Base-by-base conservation (phyloP, 2,888 invertebrate genomes). In the Mesoligia furuncula region DNA sequence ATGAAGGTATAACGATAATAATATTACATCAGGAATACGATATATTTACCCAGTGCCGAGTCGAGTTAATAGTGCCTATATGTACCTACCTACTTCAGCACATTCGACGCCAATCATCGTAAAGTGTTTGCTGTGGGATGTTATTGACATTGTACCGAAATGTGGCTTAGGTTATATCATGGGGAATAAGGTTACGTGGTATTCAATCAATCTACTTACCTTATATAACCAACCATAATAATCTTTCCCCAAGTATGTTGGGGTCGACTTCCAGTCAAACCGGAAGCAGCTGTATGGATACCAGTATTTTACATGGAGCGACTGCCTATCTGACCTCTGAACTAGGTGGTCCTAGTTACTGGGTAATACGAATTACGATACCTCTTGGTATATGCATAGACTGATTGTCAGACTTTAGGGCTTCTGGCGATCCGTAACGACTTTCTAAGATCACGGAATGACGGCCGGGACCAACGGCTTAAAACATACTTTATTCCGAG, bases 1-100 rank as follows among this genome's bases (percentile, higher is more conserved):
- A 79, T 76, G 73, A n/a, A 39, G 3, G 48, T 61, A 64, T 81
- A 31, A n/a, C 48, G 54, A n/a, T 39, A 78, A 85, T 66, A 78
- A 70, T 78, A 81, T 85, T 70, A 73, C 66, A 59, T 73, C 24
- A 78, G 84, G 1, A 76, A 86, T 24, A 62, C 48, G 84, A 84
- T 86, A 86, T 76, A 66, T 84, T 84, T 75, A 62, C 73, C 9
- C 15, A 27, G 13, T 6, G 59, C 24, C 39, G 39, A 70, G 57
- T 42, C 45, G 45, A 42, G 57, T 48, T 69, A 61, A 75, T 75
- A 75, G 39, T 72, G 73, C 20, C 51, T 24, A 17, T 27, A 45
- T n/a, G 4, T 45, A 15, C 51, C 20, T 62, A 24, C 20, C 3
- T 39, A 67, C 24, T 71, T 3, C 36, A 61, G 3, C 48, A 70